A percentile compares a stretch with the other conserved stretches of the same genome.
Conservation (phyloP, 2,888 invertebrate genomes). For the Archips xylosteana region DNA sequence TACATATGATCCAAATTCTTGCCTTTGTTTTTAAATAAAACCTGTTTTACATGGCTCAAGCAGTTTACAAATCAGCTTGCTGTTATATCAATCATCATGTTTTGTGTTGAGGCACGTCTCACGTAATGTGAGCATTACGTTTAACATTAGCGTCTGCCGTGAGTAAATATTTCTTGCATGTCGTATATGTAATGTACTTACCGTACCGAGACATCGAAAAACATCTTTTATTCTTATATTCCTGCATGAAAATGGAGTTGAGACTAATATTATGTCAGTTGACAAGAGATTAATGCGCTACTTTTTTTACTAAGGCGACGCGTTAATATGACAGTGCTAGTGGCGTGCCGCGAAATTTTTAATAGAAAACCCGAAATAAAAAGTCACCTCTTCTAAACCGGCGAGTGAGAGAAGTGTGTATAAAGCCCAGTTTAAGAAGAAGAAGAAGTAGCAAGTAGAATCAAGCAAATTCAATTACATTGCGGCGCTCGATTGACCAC, state of each 20-base stretch:
- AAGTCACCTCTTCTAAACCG: too few species aligned
- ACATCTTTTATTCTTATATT: neutral
- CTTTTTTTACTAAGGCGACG: too few species aligned
- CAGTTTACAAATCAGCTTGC: neutral
- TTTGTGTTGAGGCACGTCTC: neutral
- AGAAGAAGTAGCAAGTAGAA: too few species aligned
- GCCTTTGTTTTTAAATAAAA: neutral
- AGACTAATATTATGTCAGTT: neutral
- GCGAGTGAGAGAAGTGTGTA: too few species aligned
- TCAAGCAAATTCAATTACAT: too few species aligned
- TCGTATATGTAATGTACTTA: neutral
- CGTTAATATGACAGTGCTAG: too few species aligned
- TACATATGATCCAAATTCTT: neutral
- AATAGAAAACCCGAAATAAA: too few species aligned
- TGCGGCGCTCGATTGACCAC: too few species aligned
- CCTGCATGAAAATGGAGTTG: neutral
- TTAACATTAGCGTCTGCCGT: constrained; percentile 3
- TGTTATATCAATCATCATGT: constrained; percentile 28
- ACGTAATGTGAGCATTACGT: constrained; percentile 9
- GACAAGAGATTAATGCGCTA: too few species aligned
- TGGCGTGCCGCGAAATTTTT: too few species aligned
- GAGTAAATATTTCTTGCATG: neutral
- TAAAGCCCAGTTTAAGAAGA: too few species aligned
- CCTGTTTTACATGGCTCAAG: neutral
- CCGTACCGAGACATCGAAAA: neutral